Evolutionary conservation across 64 coral and sea anemone species (phyloP).

Genomic region (Dendronephthya gigantea): DNA sequence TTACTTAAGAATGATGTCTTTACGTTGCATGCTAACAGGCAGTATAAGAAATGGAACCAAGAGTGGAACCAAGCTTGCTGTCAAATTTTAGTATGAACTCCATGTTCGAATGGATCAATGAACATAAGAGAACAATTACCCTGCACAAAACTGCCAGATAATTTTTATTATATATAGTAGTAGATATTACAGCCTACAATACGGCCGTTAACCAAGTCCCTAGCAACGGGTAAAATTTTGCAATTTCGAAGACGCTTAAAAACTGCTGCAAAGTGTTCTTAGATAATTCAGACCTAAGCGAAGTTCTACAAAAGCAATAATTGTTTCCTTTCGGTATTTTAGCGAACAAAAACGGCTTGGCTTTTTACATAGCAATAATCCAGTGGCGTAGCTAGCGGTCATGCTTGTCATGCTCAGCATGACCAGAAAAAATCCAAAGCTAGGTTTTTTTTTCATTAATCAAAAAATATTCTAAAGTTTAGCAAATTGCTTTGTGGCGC

Average conservation of each 20-base stretch:
- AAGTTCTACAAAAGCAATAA: too few species aligned
- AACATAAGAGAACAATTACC: neutral
- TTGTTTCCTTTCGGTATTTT: too few species aligned
- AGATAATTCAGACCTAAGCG: too few species aligned
- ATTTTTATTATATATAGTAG: neutral
- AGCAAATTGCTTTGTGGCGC: neutral
- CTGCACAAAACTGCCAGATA: neutral
- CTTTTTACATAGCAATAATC: neutral
- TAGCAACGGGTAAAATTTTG: neutral
- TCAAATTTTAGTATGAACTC: neutral
- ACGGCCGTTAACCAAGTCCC: too few species aligned
- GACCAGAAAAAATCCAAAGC: neutral
- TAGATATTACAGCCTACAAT: neutral
- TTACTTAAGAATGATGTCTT: neutral
- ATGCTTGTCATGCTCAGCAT: neutral
- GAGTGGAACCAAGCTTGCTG: neutral
- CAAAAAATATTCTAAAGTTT: too few species aligned
- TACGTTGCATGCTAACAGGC: neutral
- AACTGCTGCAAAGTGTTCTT: too few species aligned
- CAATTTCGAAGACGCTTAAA: too few species aligned
- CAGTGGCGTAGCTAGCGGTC: neutral
- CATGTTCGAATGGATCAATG: neutral
- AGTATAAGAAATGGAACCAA: neutral
- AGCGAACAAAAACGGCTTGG: neutral
- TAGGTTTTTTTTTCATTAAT: neutral